Evolutionary conservation across 1,140 invertebrate genomes (phyloP), one percentile per base, ranked within the genome.

Genomic region (Megalonaias nervosa): DNA sequence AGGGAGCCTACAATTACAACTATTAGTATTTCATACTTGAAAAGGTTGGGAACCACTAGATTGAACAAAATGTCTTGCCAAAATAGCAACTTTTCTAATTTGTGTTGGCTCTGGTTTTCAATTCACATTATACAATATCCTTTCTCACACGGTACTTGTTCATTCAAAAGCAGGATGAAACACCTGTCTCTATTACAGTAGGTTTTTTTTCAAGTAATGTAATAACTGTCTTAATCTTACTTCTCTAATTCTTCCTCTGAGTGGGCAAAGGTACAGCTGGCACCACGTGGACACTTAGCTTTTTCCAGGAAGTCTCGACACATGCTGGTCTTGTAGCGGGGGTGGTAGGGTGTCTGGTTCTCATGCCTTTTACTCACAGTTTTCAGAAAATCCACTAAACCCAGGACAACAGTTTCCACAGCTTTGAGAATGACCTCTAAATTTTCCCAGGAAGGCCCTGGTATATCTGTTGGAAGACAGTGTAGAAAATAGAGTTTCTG

Each of bases 181-280:
- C 5, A 48, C 0, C 38, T 9, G 11, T 48, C 38, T 38, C 38
- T 48, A 9, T 48, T 48, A 48, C 38, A 48, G 38, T 38, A 9
- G 2, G 26, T 31, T 48, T 48, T 48, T 48, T 9, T 48, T 48
- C 38, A 48, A 48, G 6, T 48, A 48, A 11, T 48, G 9, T 48
- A 48, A 11, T 48, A 48, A 48, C 6, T 48, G 38, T 48, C 38
- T 48, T 48, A 19, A 15, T 55, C 81, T 77, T 82, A 97, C 92
- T 95, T 95, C 86, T 97, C 96, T 21, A 98, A 91, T 90, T 99
- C 97, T 76, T 97, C 95, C 77, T 96, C 95, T 14, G 95, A 96
- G 89, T 98, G 97, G 55, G 96, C 96, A 92, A 97, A 98, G 0
- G 96, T 97, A 89, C 97, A 99, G 84, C 94, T 94, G 23, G 93